Base-by-base conservation (phyloP, 2,888 invertebrate genomes). In the Tenthredo notha region DNA sequence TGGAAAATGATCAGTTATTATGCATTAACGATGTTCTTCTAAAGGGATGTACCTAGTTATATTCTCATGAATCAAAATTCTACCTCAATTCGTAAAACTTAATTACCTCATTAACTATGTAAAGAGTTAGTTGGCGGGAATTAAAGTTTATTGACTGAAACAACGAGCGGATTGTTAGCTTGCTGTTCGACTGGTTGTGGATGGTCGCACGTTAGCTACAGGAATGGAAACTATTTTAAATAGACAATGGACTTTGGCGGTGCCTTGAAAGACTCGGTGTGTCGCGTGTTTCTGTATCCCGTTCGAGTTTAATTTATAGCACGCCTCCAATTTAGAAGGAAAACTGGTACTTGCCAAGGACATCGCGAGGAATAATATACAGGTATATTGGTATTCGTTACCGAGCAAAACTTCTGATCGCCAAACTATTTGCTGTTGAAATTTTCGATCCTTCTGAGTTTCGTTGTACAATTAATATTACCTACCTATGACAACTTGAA, bases 201-300 rank as follows among this genome's bases (percentile, higher is more conserved):
- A 67, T 84, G 70, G 77, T 61, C 61, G 65, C 40, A 43, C 70
- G 67, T 47, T 84, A 80, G 61, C 77, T 43, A 65, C 78, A 78
- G 78, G 84, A 84, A 84, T 84, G 84, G 47, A 84, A 84, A 78
- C 84, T 84, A 84, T 84, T 84, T 78, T 84, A 78, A 84, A 84
- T 84, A 84, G 84, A 84, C 84, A 84, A 84, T 84, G 84, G 84
- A 84, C 75, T 84, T 75, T 75, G 84, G 84, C 84, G 78, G 84
- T 50, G 47, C 54, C 84, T 77, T 77, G 77, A 67, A 77, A 84
- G 84, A 84, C 78, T 77, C n/a, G n/a, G 84, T 25, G 80, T 40
- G 61, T 80, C 58, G 58, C 84, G 77, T 78, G 84, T 78, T 84
- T 40, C 58, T 47, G 84, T 74, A 50, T 72, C 37, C 74, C 67